Evolutionary conservation across 2,797 vertebrate genomes (phyloP).

Genomic region (Taenioides sp.): DNA sequence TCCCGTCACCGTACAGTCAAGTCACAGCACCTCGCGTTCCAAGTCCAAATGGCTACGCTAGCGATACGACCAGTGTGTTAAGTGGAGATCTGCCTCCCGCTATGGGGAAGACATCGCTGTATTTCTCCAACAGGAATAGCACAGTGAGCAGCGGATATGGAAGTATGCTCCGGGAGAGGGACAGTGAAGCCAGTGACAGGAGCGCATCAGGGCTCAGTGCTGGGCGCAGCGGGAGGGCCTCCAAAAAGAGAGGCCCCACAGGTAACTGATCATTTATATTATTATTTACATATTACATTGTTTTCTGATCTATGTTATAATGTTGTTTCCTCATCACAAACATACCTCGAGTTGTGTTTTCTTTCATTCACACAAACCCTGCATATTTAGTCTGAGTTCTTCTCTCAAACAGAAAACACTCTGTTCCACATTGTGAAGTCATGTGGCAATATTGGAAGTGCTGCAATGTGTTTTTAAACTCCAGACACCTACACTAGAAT

Average conservation of each 20-base stretch:
- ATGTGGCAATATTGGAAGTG: too few relatives aligned
- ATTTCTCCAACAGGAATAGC: constrained; percentile 86
- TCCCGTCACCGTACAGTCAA: constrained; percentile 93
- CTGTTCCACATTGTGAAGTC: too few relatives aligned
- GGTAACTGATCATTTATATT: constrained; percentile 68
- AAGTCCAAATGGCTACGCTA: constrained; percentile 86
- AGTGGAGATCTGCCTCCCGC: constrained; percentile 93
- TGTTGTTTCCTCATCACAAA: too few relatives aligned
- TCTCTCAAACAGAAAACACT: too few relatives aligned
- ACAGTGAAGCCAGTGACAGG: constrained; percentile 93
- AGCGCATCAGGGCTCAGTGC: constrained; percentile 79
- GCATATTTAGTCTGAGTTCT: too few relatives aligned
- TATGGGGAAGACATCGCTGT: constrained; percentile 94
- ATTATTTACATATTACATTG: too few relatives aligned
- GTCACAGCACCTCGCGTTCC: constrained; percentile 89
- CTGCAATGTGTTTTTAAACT: too few relatives aligned
- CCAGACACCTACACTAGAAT: too few relatives aligned
- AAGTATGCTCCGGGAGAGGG: constrained; percentile 93
- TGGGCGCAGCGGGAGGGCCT: constrained; percentile 80
- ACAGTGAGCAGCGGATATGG: constrained; percentile 95
- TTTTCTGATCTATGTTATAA: too few relatives aligned
- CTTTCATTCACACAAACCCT: too few relatives aligned
- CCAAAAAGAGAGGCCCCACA: constrained; percentile 84
- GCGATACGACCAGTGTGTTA: constrained; percentile 91
- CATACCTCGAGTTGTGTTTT: too few relatives aligned